Evolutionary conservation across 1,140 invertebrate genomes (phyloP), one percentile per base, ranked within the genome.

Genomic region (Drosophila cardini): DNA sequence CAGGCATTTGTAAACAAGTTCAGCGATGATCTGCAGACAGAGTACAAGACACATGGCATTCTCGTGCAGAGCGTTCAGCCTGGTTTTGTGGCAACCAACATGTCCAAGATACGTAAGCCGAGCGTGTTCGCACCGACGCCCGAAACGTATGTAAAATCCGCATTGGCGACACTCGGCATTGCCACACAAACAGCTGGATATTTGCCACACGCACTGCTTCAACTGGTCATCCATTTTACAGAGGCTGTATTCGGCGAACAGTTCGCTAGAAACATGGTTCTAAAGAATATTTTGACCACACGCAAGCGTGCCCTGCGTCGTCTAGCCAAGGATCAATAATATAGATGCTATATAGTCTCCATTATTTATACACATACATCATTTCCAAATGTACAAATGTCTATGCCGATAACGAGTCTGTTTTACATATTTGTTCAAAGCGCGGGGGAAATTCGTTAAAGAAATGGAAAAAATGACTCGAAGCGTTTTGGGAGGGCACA

Each of bases 21-120:
- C 60, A 96, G 96, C 16, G 94, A 94, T 21, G 96, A 97, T 84
- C 93, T 98, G 16, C 94, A 95, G 4, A 94, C 94, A 7, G 98
- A 99, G 92, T 98, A 97, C 75, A 93, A 92, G 11, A 94, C 94
- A 5, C 94, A 94, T 62, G 97, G 97, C 3, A 95, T 99, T 2
- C 95, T 95, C 11, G 93, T 98, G 3, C 97, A 99, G 93, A 96
- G 96, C 87, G 93, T 99, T 1, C 91, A 96, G 46, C 98, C 98
- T 0, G 97, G 96, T 16, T 97, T 96, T 79, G 98, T 99, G 0
- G 96, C 97, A 4, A 98, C 98, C 0, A 98, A 98, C 80, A 97
- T 99, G 97, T 96, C 96, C 15, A 96, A 96, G 84, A 96, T 98
- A 61, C 94, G 95, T 36, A 95, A 94, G 72, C 93, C 96, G n/a